These are phyloP conservation scores for Napeogenes sylphis DNA, from an alignment of 2,888 invertebrate species.

Conservation along the genomic window DNA sequence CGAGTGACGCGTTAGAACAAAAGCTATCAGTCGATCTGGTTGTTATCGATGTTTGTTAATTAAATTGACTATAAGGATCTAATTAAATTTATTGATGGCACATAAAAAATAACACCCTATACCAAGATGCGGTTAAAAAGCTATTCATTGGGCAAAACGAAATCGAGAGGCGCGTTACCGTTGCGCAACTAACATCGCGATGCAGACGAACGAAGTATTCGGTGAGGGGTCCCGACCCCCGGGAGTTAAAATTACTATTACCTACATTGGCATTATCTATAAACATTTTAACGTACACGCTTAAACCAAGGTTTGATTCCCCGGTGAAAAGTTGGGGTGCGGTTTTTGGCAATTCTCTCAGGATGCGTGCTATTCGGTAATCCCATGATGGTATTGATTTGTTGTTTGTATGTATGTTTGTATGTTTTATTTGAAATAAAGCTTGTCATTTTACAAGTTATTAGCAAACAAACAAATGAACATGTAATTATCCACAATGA, in stretches of 20 bases:
- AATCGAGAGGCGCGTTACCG: constrained; percentile 13
- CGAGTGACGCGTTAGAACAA: constrained; percentile 46
- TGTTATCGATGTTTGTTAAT: constrained; percentile 37
- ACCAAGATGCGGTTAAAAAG: not conserved
- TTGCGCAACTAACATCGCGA: constrained; percentile 30
- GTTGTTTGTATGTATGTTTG: not conserved
- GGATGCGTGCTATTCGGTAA: constrained; percentile 39
- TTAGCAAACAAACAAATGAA: constrained; percentile 12
- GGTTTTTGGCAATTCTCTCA: constrained; percentile 57
- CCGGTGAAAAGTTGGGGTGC: constrained; percentile 62
- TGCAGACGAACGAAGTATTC: constrained; percentile 64
- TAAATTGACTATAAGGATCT: constrained; percentile 31
- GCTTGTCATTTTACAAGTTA: not conserved
- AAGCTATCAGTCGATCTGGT: constrained; percentile 51
- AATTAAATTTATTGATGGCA: constrained; percentile 4
- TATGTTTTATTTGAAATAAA: not conserved
- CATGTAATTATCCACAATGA: constrained; percentile 13
- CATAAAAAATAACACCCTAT: not conserved
- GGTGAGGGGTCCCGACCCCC: constrained; percentile 51
- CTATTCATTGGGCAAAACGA: constrained; percentile 6
- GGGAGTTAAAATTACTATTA: constrained; percentile 66
- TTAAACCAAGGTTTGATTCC: constrained; percentile 70
- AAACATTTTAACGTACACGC: constrained; percentile 75
- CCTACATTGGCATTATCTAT: constrained; percentile 72
- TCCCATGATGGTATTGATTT: not conserved